phyloP scores from a whole-genome alignment of 2,888 invertebrate species.

The Camptogramma bilineatum region DNA sequence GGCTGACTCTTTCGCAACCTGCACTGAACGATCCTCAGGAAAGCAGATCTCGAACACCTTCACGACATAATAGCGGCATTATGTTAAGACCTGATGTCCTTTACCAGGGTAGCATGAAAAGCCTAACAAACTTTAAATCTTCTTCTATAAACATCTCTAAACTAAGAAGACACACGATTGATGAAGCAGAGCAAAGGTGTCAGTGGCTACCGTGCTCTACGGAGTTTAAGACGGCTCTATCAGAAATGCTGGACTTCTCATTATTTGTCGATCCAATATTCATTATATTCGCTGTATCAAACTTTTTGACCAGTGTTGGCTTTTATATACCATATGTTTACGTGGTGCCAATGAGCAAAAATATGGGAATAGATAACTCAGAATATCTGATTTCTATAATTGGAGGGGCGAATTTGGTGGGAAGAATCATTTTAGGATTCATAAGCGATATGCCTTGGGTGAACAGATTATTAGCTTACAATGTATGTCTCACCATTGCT shows the following conservation, averaged over 20 bases:
- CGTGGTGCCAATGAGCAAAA: constrained; percentile 90
- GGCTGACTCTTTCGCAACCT: constrained; percentile 90
- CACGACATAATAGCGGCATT: constrained; percentile 89
- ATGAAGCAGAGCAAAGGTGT: constrained; percentile 77
- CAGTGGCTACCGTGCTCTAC: constrained; percentile 88
- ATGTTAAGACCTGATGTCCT: constrained; percentile 95
- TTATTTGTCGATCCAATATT: constrained; percentile 94
- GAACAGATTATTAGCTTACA: constrained; percentile 96
- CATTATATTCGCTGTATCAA: constrained; percentile 95
- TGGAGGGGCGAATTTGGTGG: constrained; percentile 95
- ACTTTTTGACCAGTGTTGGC: constrained; percentile 97
- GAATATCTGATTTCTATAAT: constrained; percentile 92
- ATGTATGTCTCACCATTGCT: constrained; percentile 93
- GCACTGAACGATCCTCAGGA: constrained; percentile 83
- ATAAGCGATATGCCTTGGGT: constrained; percentile 95
- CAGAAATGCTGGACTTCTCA: constrained; percentile 94
- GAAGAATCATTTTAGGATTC: constrained; percentile 94
- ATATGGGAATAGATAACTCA: constrained; percentile 86
- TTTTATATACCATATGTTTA: constrained; percentile 97
- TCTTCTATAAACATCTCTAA: constrained; percentile 70
- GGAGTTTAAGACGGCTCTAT: constrained; percentile 89
- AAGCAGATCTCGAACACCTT: constrained; percentile 59
- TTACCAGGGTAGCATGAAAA: constrained; percentile 91
- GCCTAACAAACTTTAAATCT: constrained; percentile 83
- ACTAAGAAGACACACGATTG: constrained; percentile 65